phyloP scores from a whole-genome alignment of 2,797 vertebrate genomes.

The Hypotaenidia okinawae region DNA sequence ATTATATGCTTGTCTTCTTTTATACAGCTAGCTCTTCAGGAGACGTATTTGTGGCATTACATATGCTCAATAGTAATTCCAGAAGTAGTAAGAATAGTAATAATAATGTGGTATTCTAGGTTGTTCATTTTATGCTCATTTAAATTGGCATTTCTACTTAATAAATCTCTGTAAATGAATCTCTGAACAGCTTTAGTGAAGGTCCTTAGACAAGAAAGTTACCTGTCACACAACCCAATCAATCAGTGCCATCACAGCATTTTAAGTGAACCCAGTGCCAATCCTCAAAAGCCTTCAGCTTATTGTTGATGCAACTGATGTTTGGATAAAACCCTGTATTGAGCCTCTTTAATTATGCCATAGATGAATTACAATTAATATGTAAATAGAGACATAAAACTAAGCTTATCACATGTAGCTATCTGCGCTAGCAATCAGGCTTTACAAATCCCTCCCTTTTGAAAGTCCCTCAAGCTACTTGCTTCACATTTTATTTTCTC shows the following conservation, averaged over 20 bases:
- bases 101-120: constrained; percentile 7
- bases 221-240: constrained; percentile 44
- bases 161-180: neutral
- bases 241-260: constrained; percentile 19
- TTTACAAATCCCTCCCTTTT: constrained; percentile 43
- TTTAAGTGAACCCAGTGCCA: constrained; percentile 39
- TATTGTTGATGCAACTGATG: constrained; percentile 67
- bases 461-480: constrained; percentile 17
- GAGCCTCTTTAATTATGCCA: constrained; percentile 69
- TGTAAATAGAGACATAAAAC: constrained; percentile 74
- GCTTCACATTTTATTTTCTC: neutral
- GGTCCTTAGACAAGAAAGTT: constrained; percentile 52
- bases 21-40: neutral
- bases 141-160: constrained; percentile 22
- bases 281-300: constrained; percentile 51
- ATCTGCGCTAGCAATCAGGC: constrained; percentile 50
- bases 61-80: neutral
- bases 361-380: constrained; percentile 75
- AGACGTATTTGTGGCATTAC: neutral
- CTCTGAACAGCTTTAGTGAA: constrained; percentile 44
- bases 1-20: neutral
- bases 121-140: constrained; percentile 29
- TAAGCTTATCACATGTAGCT: constrained; percentile 54
- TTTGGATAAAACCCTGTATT: constrained; percentile 56
- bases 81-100: constrained; percentile 3